A percentile compares a stretch with the other conserved stretches of the same genome.
Evolutionary conservation across 1,140 invertebrate species (phyloP).

Genomic region (Cotesia vestalis): DNA sequence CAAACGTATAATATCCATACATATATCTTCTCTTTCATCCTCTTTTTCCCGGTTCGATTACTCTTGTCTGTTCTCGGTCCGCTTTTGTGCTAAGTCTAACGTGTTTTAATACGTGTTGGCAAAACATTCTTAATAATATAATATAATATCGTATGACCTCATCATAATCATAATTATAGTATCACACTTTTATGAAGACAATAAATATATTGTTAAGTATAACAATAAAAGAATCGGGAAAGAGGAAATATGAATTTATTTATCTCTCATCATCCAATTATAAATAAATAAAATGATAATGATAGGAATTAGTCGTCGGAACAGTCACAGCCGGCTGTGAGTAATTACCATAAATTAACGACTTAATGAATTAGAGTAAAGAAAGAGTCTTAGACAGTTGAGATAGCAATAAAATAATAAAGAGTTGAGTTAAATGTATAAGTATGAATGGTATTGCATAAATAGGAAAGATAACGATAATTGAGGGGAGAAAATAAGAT

Average conservation of each 20-base stretch:
- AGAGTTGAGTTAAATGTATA: background rate
- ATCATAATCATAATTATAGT: background rate
- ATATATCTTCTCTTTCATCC: background rate
- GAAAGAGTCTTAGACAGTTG: too few relatives aligned
- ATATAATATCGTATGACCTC: background rate
- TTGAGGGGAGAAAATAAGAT: background rate
- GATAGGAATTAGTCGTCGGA: background rate
- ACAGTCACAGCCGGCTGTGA: background rate
- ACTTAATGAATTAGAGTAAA: too few relatives aligned
- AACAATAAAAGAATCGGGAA: too few relatives aligned
- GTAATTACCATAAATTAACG: too few relatives aligned
- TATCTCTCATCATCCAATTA: too few relatives aligned
- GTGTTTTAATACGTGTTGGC: constrained; percentile 27
- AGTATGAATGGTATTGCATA: background rate
- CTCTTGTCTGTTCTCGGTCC: background rate
- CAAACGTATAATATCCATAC: background rate
- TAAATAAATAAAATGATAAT: too few relatives aligned
- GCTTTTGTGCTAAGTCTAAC: background rate
- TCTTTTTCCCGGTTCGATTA: background rate
- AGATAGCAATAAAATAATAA: background rate
- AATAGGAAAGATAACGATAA: constrained; percentile 1
- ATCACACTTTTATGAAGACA: too few relatives aligned
- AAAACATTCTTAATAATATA: constrained; percentile 17
- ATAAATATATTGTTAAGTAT: too few relatives aligned
- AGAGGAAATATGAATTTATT: too few relatives aligned